Conservation (phyloP, 64 coral and sea anemone species). For the Cladopsammia gracilis region DNA sequence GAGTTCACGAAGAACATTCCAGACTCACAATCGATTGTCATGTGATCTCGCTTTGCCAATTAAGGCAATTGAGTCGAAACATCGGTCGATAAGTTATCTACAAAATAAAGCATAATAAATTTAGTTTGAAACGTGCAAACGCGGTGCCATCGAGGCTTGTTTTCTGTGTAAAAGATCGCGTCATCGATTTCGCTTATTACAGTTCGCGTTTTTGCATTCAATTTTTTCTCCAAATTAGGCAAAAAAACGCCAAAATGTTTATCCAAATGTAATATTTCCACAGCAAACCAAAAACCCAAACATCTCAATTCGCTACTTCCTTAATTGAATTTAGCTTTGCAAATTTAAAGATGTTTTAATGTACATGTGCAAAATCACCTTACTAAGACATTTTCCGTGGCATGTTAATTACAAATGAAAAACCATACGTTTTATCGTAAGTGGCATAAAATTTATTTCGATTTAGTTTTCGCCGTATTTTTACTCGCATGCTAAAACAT, state of each 20-base stretch:
- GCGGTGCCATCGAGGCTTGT: not conserved
- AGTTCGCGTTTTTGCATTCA: not conserved
- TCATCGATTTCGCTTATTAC: constrained; percentile 27
- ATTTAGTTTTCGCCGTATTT: not conserved
- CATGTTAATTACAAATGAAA: constrained; percentile 20
- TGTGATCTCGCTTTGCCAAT: not conserved
- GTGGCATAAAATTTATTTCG: not conserved
- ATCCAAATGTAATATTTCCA: not conserved
- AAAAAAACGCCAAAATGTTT: constrained; percentile 1
- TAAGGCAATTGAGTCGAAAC: not conserved
- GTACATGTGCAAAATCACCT: not conserved
- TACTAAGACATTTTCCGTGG: not conserved
- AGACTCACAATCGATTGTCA: not conserved
- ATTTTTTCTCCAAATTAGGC: constrained; percentile 16
- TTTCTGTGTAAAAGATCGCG: not conserved
- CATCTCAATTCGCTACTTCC: not conserved
- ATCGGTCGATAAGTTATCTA: not conserved
- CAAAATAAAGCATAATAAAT: constrained; percentile 18
- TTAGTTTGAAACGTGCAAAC: not conserved
- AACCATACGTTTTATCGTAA: not conserved
- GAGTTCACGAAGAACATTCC: not conserved
- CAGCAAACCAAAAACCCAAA: constrained; percentile 11
- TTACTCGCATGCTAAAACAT: not conserved
- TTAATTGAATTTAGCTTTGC: not conserved
- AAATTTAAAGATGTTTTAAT: not conserved